Base-by-base conservation (phyloP, 2,113 vertebrate genomes). In the Mus pahari region DNA sequence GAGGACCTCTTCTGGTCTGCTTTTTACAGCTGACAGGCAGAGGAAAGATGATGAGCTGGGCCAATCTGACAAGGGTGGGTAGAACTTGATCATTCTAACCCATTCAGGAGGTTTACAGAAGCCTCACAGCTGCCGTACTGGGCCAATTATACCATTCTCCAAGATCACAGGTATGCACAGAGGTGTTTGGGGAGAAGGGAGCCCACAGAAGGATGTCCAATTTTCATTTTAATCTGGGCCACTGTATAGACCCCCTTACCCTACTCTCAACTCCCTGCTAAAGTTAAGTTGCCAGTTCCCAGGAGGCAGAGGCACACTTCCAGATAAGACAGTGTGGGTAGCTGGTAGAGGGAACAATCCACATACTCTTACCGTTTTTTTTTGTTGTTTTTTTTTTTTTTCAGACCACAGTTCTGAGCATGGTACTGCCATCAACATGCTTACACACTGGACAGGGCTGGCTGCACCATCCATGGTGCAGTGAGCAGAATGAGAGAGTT, bases 1-100 rank as follows among this genome's bases (percentile, higher is more conserved):
- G 66, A 92, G 83, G 50, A 70, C 48, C 48, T 97, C 86, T 94
- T 91, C 45, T 95, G 78, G 73, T 96, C 78, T 94, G 89, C 68
- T 94, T 94, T 93, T 89, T 26, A 58, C 55, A 53, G 68, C 45
- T 92, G 66, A 73, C 66, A 90, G 42, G 28, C 88, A 83, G 55
- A 36, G 13, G 39, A 53, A 96, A 91, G 28, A 83, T 89, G 75
- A 91, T 70, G 94, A 95, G 62, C 74, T 24, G 45, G 5, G 86
- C 48, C 94, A 70, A 60, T 94, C 26, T 92, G 62, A 95, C 83
- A 95, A 82, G 48, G 7, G 66, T 86, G 48, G 31, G 55, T 50
- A 26, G 42, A 91, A 89, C 62, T 86, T 78, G 82, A 26, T 92
- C 75, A 42, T 82, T 89, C 84, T 92, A 89, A 94, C 71, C 78